Percentiles rank a stretch among this genome's conserved stretches.
These are phyloP conservation scores for Eretmocerus hayati DNA, from an alignment of 2,888 invertebrate species.

Conservation along the genomic window DNA sequence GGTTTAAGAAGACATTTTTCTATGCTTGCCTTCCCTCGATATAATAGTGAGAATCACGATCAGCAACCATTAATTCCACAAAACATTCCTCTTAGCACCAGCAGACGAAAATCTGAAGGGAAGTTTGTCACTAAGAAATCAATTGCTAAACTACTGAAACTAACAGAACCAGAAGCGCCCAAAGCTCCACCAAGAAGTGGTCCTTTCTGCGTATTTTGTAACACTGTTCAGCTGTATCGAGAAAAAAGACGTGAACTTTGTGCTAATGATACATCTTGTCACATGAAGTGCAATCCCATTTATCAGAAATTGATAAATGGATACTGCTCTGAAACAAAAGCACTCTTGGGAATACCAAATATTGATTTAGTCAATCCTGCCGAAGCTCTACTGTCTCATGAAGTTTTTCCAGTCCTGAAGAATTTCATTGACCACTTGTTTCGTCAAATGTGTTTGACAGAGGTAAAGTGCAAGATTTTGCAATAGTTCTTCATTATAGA, in stretches of 20 bases:
- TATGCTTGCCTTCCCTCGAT: constrained; percentile 43
- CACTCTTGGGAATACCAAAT: constrained; percentile 43
- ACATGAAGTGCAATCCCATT: constrained; percentile 37
- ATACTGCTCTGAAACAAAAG: constrained; percentile 42
- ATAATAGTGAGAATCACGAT: constrained; percentile 35
- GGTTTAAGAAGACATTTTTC: constrained; percentile 42
- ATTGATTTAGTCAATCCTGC: constrained; percentile 45
- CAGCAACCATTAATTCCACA: constrained; percentile 28
- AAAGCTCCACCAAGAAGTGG: constrained; percentile 40
- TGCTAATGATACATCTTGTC: constrained; percentile 38
- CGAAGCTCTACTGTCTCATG: constrained; percentile 41
- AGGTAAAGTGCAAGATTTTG: no score
- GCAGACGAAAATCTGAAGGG: constrained; percentile 35
- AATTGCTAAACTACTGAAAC: constrained; percentile 33
- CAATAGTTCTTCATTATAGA: no score
- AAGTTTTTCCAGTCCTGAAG: constrained; percentile 41
- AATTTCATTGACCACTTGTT: constrained; percentile 45
- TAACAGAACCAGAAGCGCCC: constrained; percentile 33
- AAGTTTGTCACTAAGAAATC: constrained; percentile 37
- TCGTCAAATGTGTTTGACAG: constrained; percentile 42
- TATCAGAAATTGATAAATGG: constrained; percentile 44
- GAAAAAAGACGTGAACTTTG: constrained; percentile 39
- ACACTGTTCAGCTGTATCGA: constrained; percentile 41
- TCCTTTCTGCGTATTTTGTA: constrained; percentile 45
- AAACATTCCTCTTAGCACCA: constrained; percentile 32